These are phyloP conservation scores for Eucriotettix oculatus DNA, from an alignment of 2,888 invertebrate species.

Conservation along the genomic window DNA sequence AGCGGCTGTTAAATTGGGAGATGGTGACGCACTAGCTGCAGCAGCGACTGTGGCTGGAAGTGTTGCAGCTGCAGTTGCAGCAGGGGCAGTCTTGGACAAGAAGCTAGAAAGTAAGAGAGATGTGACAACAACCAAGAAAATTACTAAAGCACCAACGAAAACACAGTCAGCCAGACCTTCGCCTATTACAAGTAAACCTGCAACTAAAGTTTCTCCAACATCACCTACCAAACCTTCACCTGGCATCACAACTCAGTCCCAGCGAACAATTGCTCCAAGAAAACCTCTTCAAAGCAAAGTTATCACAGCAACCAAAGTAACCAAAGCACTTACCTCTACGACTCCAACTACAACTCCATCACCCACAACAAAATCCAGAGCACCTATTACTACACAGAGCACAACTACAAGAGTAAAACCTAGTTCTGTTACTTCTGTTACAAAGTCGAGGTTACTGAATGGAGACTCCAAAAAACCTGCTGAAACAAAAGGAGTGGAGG, in stretches of 20 bases:
- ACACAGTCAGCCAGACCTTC: constrained; percentile 3
- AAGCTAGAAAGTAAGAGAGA: constrained; percentile 13
- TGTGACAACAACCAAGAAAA: constrained; percentile 10
- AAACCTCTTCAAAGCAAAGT: constrained; percentile 5
- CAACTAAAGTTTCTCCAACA: constrained; percentile 15
- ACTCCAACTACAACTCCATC: constrained; percentile 12
- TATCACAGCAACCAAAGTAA: not conserved
- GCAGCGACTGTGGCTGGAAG: constrained; percentile 5
- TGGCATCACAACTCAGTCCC: not conserved
- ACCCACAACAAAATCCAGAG: constrained; percentile 9
- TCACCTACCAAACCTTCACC: constrained; percentile 17
- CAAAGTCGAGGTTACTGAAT: not conserved
- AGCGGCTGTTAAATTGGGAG: not conserved
- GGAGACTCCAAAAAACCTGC: constrained; percentile 13
- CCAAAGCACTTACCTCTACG: constrained; percentile 12
- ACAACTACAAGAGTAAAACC: constrained; percentile 13
- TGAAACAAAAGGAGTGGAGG: constrained; percentile 16
- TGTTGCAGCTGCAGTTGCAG: constrained; percentile 13
- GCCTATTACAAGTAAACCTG: constrained; percentile 11
- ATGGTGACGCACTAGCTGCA: not conserved
- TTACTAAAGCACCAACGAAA: constrained; percentile 10
- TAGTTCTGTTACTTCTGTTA: constrained; percentile 6
- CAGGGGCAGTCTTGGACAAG: constrained; percentile 11
- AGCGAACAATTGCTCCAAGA: constrained; percentile 2
- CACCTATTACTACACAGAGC: constrained; percentile 11